These are phyloP conservation scores for Enteromius viviparus DNA, from an alignment of 2,797 vertebrate species.

Conservation along the genomic window DNA sequence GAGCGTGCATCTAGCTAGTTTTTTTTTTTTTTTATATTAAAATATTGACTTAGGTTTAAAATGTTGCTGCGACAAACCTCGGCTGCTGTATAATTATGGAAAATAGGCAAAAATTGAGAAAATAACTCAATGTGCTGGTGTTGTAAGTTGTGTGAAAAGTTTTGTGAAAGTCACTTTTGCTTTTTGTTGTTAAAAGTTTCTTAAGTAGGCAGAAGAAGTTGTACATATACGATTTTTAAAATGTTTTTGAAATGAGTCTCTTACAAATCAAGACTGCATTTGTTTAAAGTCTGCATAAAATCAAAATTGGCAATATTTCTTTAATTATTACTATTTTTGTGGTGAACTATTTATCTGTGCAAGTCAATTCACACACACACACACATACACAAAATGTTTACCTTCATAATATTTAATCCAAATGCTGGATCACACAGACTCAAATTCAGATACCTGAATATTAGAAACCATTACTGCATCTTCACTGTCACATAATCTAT, in stretches of 20 bases:
- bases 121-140: not conserved
- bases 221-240: not conserved
- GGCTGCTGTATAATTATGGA: constrained; percentile 2
- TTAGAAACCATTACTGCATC: not conserved
- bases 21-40: not conserved
- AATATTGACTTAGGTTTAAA: not conserved
- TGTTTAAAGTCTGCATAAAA: not conserved
- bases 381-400: no score
- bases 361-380: no score
- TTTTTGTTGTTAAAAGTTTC: not conserved
- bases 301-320: no score
- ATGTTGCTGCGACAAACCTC: not conserved
- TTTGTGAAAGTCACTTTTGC: not conserved
- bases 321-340: no score
- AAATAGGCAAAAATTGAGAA: not conserved
- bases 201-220: not conserved
- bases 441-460: not conserved
- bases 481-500: not conserved
- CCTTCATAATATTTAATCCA: no score
- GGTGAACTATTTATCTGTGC: no score
- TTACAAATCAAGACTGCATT: not conserved
- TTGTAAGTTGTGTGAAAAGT: not conserved
- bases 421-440: no score
- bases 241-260: not conserved
- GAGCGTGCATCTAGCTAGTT: not conserved